phyloP scores from a whole-genome alignment of 37 sponge, comb jelly and placozoan genomes.

The Aplysina aerophoba region DNA sequence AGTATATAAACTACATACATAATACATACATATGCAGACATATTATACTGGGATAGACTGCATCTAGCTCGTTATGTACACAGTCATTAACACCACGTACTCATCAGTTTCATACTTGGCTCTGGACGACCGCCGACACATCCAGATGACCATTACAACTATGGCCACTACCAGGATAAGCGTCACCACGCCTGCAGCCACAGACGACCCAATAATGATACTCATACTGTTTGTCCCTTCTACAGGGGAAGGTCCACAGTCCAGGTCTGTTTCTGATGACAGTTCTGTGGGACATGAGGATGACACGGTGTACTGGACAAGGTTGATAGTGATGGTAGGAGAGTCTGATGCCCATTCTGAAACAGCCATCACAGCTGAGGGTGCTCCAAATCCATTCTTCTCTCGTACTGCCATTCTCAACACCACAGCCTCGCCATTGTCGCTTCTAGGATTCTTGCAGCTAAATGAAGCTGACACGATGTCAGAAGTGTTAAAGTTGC shows the following conservation, averaged over 20 bases:
- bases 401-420: background rate
- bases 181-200: background rate
- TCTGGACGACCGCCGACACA: background rate
- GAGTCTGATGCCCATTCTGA: background rate
- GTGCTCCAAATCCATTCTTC: background rate
- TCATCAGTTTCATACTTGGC: conserved; percentile 14
- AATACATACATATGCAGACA: background rate
- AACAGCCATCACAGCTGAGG: background rate
- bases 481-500: background rate
- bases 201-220: background rate
- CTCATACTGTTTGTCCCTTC: background rate
- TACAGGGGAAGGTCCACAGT: background rate
- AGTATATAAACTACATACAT: conserved; percentile 1
- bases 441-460: background rate
- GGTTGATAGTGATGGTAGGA: conserved; percentile 1
- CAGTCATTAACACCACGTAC: background rate
- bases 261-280: background rate
- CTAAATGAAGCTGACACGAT: no score
- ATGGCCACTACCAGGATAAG: background rate
- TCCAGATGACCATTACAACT: background rate
- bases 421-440: background rate
- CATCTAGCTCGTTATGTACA: background rate
- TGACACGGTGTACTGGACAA: background rate
- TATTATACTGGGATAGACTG: background rate
- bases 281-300: background rate